Evolutionary conservation across 2,888 invertebrate genomes (phyloP), one percentile per base, ranked within the genome.

Genomic region (Eupithecia subumbrata): DNA sequence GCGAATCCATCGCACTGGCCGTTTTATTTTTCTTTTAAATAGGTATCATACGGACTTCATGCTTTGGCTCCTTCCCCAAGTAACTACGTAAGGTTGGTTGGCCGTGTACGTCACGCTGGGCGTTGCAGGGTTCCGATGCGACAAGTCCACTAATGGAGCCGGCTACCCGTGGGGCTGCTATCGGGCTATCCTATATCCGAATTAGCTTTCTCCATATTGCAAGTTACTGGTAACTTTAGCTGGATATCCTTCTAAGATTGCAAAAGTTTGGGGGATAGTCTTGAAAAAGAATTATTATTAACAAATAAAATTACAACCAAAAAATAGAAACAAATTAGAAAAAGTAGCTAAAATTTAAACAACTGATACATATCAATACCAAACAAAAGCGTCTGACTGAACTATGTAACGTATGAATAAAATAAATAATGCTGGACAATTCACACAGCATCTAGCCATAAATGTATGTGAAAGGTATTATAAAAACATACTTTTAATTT

Each of bases 141-240:
- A 91, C 92, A 91, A 86, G 89, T 82, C 83, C 90, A 83, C 87
- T 93, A 93, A 93, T 93, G 93, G 92, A 91, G 86, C 82, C 82
- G 80, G 81, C 86, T 79, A 79, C 89, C 84, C 89, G 84, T 87
- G 84, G 91, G 89, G 90, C 87, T 86, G 90, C 89, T 91, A 92
- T 90, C 88, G 89, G 87, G 84, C 90, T 88, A 87, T 89, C 88
- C 87, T 90, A 89, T 90, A 90, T 89, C 85, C 81, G 86, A 89
- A 86, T 89, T 85, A 88, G 85, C 86, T 83, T 84, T 84, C 82
- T 81, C 81, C 80, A 78, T 82, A 83, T 83, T 84, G 82, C 45
- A 72, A 64, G 40, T 67, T 18, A 67, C 45, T 66, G 16, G 64
- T 37, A 22, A 25, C 22, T 67, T 56, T 56, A 56, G 11, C 2